Evolutionary conservation across 2,113 vertebrate genomes (phyloP), one percentile per base, ranked within the genome.

Genomic region (human (Homo sapiens)): DNA sequence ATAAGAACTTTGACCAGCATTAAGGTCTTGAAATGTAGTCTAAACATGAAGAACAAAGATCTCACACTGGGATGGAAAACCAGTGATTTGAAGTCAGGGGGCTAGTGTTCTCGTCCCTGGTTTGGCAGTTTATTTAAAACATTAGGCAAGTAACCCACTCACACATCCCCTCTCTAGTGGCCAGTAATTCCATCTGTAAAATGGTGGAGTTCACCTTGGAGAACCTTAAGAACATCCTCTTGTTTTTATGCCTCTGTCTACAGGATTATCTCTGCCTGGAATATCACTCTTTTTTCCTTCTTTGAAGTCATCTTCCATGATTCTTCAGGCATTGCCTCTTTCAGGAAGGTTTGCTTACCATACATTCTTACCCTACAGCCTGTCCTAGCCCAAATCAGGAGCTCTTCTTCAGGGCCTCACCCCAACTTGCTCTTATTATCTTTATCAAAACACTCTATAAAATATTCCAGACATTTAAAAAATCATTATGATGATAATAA

Each of bases 21-120:
- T 85, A 43, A 97, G 16, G 76, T 82, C 64, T 57, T 78, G 83
- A 92, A 97, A 93, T 73, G 59, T n/a, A 73, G 9, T 93, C 50
- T 93, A 89, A 96, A 59, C 40, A 68, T 20, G 38, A 18, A 92
- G 32, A 93, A 79, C 64, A 87, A 81, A 87, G 86, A 78, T 66
- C 48, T 93, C 57, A 87, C 23, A 76, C 18, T 83, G n/a, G 48
- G 52, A 35, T 17, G 50, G 40, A 92, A 85, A 70, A 68, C 3
- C 72, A 73, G 4, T 35, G 66, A 84, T 89, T 35, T 78, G 80
- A 76, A 92, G 25, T 90, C 27, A 84, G 2, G 17, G 89, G 52
- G 22, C 43, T 89, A 32, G 30, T 40, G 10, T 64, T 90, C 72
- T 70, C 35, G 30, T 73, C 16, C 23, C 35, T 52, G 20, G 5